Evolutionary conservation across 2,113 vertebrate species (phyloP).

Genomic region (Oophaga pumilio): DNA sequence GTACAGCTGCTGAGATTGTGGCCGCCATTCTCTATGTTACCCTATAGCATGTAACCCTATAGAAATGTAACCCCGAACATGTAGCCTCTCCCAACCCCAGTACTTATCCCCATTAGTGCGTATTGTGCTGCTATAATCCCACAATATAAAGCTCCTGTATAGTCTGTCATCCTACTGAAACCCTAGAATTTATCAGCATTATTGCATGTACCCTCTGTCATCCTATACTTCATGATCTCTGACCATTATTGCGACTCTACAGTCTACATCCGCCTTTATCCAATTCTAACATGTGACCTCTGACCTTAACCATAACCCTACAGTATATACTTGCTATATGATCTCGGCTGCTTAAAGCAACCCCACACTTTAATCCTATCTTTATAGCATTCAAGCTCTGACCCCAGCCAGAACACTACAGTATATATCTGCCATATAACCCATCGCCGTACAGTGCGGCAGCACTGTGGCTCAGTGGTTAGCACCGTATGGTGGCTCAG

Average conservation of each 20-base stretch:
- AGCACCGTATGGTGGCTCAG: no score
- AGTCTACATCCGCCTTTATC: not conserved
- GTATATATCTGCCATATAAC: no score
- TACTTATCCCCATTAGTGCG: not conserved
- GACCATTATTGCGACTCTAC: no score
- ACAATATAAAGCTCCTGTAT: not conserved
- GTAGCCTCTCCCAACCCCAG: not conserved
- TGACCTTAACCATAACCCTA: not conserved
- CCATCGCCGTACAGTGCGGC: no score
- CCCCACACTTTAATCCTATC: no score
- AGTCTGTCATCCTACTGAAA: not conserved
- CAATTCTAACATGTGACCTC: not conserved
- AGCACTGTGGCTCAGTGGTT: no score
- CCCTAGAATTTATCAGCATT: not conserved
- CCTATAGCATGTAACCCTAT: not conserved
- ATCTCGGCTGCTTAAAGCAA: no score
- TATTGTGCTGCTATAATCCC: not conserved
- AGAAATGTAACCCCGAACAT: not conserved
- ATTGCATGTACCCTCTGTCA: not conserved
- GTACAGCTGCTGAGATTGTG: not conserved
- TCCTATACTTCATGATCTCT: no score
- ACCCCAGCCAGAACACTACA: no score
- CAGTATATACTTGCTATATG: not conserved
- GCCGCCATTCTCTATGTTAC: not conserved
- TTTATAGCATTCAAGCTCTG: no score